Base-by-base conservation (phyloP, 1,140 invertebrate genomes). In the Trichonephila inaurata region DNA sequence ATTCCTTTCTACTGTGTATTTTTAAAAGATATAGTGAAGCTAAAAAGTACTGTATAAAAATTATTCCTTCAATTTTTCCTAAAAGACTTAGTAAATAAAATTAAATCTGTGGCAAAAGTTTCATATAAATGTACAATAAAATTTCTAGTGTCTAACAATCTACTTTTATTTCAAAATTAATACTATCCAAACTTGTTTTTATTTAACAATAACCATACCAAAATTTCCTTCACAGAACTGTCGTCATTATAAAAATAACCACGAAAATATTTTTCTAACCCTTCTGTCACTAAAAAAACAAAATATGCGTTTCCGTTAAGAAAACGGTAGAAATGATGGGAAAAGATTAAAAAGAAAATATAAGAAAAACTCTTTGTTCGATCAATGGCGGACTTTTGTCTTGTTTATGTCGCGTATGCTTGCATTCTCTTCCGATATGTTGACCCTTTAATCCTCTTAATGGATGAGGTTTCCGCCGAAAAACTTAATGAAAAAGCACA, bases 361-460 rank as follows among this genome's bases (percentile, higher is more conserved):
- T 0, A 24, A 33, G 33, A 87, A 87, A 28, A 87, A 2, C 2
- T 2, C 33, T 40, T 88, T 10, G 19, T n/a, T 19, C 21, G 62
- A 89, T 89, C 87, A 89, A 89, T 69, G 62, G 19, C 18, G 61
- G 86, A 19, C 33, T 51, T 44, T 89, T 69, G 61, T 89, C 87
- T 89, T 89, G 64, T 89, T 89, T 89, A 24, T 58, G 87, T 89
- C 87, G 24, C 28, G 19, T 89, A 69, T 40, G 19, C 85, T 62
- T 88, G 86, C 66, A 62, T 44, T 88, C 88, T 40, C 64, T 16
- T 90, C 89, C 44, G 89, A 90, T 90, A 77, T 81, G 89, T 90
- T 90, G 89, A 90, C 89, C 69, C 69, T 90, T 90, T 90, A 90
- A 90, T 90, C 81, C 89, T 69, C 44, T 28, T 90, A 90, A 90